Conservation (phyloP, 2,888 invertebrate genomes). For the Clepsis dumicolana region DNA sequence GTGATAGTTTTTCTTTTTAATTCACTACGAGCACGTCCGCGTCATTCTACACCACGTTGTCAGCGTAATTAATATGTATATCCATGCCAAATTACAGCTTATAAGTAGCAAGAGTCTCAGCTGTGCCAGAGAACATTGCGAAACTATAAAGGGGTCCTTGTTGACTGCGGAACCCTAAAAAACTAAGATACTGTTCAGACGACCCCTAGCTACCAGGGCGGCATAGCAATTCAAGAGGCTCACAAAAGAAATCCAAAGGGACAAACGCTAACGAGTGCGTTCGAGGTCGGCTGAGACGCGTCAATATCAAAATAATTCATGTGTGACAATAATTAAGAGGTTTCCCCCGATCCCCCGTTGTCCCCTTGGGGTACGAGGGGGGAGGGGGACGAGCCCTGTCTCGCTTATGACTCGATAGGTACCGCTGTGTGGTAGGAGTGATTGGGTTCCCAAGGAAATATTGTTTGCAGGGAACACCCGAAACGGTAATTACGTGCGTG, state of each 20-base stretch:
- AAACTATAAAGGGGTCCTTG: no score
- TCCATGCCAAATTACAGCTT: no score
- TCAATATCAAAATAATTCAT: slow-evolving; percentile 82
- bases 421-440: slow-evolving; percentile 53
- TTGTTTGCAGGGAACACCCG: slow-evolving; percentile 36
- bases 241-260: slow-evolving; percentile 52
- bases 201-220: slow-evolving; percentile 29
- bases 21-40: no score
- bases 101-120: no score
- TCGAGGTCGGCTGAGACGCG: slow-evolving; percentile 57
- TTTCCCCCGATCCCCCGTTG: slow-evolving; percentile 49
- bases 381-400: slow-evolving; percentile 56
- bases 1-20: no score
- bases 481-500: background rate
- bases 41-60: no score
- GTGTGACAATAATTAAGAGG: slow-evolving; percentile 83
- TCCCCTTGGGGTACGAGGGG: slow-evolving; percentile 57
- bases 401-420: slow-evolving; percentile 54
- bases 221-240: slow-evolving; percentile 42
- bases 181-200: slow-evolving; percentile 14
- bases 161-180: no score
- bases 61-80: no score
- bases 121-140: no score
- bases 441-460: slow-evolving; percentile 56
- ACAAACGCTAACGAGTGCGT: slow-evolving; percentile 50